A percentile compares a stretch with the other conserved stretches of the same genome.
These are phyloP conservation scores for Caligus rogercresseyi DNA, from an alignment of 1,140 invertebrate species.

Conservation along the genomic window DNA sequence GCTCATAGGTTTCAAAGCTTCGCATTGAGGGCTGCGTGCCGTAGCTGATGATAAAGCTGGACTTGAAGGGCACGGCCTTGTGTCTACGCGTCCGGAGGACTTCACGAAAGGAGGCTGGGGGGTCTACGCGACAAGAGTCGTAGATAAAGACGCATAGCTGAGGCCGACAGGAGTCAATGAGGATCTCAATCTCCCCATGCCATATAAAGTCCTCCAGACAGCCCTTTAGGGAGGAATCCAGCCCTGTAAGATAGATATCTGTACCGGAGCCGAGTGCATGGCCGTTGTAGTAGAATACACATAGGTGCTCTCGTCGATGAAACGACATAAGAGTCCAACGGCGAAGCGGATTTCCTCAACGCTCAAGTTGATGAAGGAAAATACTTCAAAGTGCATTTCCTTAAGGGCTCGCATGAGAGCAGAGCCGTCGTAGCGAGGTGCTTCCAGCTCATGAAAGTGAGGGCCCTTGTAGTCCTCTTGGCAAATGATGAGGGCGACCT, in stretches of 20 bases:
- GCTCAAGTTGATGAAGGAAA: slow-evolving; percentile 7
- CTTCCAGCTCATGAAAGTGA: slow-evolving; percentile 11
- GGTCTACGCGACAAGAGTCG: slow-evolving; percentile 17
- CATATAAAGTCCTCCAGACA: neutral
- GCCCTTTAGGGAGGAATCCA: neutral
- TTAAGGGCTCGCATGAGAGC: neutral
- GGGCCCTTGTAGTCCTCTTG: slow-evolving; percentile 10
- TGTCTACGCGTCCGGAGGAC: neutral
- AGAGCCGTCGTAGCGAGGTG: neutral
- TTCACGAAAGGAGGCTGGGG: neutral
- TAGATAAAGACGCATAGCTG: slow-evolving; percentile 12
- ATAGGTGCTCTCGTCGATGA: slow-evolving; percentile 18
- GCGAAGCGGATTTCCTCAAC: slow-evolving; percentile 4
- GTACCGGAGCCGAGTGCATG: slow-evolving; percentile 11
- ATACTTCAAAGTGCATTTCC: slow-evolving; percentile 12
- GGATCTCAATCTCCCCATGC: slow-evolving; percentile 10
- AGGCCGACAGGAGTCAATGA: neutral
- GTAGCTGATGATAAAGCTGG: slow-evolving; percentile 15
- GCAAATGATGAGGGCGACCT: slow-evolving; percentile 15
- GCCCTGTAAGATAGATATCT: slow-evolving; percentile 6
- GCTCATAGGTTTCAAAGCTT: slow-evolving; percentile 5
- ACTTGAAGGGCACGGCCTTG: neutral
- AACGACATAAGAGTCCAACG: slow-evolving; percentile 11
- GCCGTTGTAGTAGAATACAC: slow-evolving; percentile 17
- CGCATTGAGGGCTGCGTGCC: slow-evolving; percentile 6